Percentiles rank a stretch among this genome's conserved stretches.
Conservation (phyloP, 2,113 vertebrate species). For the Stomatorhinus ivindoensis region DNA sequence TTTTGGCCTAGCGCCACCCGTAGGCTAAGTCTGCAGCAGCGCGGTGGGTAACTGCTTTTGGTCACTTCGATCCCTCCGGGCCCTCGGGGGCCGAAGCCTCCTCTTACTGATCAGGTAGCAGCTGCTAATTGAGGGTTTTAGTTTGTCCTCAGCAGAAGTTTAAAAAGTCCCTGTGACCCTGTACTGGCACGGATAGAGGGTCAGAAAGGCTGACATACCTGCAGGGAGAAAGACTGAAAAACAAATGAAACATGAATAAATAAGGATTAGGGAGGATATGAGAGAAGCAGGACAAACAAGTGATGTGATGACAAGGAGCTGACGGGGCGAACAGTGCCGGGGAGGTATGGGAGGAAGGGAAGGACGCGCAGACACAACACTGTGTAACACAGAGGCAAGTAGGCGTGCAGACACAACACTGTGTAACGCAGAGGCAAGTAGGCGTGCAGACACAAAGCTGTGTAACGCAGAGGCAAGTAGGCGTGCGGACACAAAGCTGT, state of each 20-base stretch:
- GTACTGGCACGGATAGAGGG: background rate
- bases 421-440: too few species aligned
- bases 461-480: too few species aligned
- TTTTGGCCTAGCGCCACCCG: background rate
- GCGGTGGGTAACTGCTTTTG: background rate
- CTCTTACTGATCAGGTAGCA: background rate
- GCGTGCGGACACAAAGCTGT: background rate
- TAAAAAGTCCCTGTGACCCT: background rate
- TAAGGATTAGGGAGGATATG: background rate
- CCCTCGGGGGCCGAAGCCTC: background rate
- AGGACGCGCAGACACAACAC: background rate
- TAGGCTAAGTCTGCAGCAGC: background rate
- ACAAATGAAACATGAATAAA: background rate
- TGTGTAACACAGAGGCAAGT: background rate
- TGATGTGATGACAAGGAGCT: background rate
- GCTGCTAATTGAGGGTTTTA: background rate
- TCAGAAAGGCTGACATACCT: background rate
- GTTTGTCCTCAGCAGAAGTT: background rate
- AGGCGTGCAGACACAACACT: background rate
- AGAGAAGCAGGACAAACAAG: background rate
- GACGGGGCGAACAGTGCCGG: background rate
- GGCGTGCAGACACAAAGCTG: too few species aligned
- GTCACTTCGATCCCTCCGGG: background rate
- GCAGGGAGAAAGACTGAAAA: background rate
- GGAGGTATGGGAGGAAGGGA: background rate